These are phyloP conservation scores for Amphiprion percula DNA, from an alignment of 2,113 vertebrate genomes.

Conservation along the genomic window DNA sequence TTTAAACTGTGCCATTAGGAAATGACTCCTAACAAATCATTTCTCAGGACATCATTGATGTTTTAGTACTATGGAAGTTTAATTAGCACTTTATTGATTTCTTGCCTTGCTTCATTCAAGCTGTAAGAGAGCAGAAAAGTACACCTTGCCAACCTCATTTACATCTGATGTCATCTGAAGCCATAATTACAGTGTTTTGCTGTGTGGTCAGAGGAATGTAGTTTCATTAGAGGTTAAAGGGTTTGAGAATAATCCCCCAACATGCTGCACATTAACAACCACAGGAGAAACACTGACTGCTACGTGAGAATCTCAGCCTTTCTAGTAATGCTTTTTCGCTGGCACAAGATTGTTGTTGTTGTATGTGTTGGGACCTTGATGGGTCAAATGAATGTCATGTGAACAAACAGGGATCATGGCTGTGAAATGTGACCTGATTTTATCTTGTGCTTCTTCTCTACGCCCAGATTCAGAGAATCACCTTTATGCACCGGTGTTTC, in stretches of 20 bases:
- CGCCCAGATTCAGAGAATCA: not conserved
- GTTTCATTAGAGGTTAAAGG: conserved; percentile 8
- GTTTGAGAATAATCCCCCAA: not conserved
- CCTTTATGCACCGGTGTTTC: not conserved
- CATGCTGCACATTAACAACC: conserved; percentile 18
- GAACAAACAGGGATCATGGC: not conserved
- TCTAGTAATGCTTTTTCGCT: not conserved
- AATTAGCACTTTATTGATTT: too few relatives aligned
- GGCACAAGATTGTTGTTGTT: not conserved
- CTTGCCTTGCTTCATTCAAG: too few relatives aligned
- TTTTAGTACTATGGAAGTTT: too few relatives aligned
- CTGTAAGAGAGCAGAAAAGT: too few relatives aligned
- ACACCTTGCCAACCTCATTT: too few relatives aligned
- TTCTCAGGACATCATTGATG: too few relatives aligned
- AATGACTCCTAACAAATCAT: too few relatives aligned
- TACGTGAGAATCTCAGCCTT: not conserved
- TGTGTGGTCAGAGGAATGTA: conserved; percentile 17
- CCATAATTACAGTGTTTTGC: conserved; percentile 10
- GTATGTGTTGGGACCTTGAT: not conserved
- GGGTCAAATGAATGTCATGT: conserved; percentile 9
- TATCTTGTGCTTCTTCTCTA: not conserved
- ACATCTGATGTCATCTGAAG: conserved; percentile 6
- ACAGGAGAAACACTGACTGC: conserved; percentile 2
- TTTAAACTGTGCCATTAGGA: too few relatives aligned
- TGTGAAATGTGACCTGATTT: conserved; percentile 37